Evolutionary conservation across 2,888 invertebrate species (phyloP), one percentile per base, ranked within the genome.

Genomic region (Rhabditophanes sp.): DNA sequence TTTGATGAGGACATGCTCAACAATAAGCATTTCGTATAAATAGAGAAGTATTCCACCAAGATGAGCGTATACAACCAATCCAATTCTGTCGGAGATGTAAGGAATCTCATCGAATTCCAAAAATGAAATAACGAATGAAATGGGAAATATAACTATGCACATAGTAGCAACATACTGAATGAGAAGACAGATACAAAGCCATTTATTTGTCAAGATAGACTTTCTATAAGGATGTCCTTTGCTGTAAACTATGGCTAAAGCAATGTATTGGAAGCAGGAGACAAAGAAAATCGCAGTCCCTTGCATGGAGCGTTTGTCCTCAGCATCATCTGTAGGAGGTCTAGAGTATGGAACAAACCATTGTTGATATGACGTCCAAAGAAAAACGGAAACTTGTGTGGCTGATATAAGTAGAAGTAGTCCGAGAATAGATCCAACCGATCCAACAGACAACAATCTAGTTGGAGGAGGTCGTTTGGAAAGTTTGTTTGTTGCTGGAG

Each of bases 211-310:
- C 56, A 76, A 76, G 57, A 80, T 26, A 0, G 75, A 73, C 63
- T 76, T 73, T 23, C 80, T 69, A 67, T 77, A 80, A 1, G 81
- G 81, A 61, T 74, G 73, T 29, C 80, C 80, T 64, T 80, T 82
- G 9, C 79, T 79, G 64, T 80, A 81, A 4, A 80, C 76, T 41
- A 78, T 70, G 3, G 80, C 80, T 60, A 81, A 69, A 37, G 76
- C 75, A 32, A 82, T 72, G 65, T 81, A 82, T 68, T 82, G 82
- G 72, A 62, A 62, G 34, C 49, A 44, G 23, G 80, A 78, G 20
- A 79, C 70, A 34, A 75, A 73, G 67, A 82, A 82, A 22, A 82
- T 71, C 2, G 78, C 78, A 0, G 80, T 78, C 58, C 80, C 80
- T 64, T 57, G 79, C 77, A 79, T 79, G 50, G 77, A 76, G n/a